Evolutionary conservation across 2,113 vertebrate genomes (phyloP), one percentile per base, ranked within the genome.

Genomic region (Elephas maximus): DNA sequence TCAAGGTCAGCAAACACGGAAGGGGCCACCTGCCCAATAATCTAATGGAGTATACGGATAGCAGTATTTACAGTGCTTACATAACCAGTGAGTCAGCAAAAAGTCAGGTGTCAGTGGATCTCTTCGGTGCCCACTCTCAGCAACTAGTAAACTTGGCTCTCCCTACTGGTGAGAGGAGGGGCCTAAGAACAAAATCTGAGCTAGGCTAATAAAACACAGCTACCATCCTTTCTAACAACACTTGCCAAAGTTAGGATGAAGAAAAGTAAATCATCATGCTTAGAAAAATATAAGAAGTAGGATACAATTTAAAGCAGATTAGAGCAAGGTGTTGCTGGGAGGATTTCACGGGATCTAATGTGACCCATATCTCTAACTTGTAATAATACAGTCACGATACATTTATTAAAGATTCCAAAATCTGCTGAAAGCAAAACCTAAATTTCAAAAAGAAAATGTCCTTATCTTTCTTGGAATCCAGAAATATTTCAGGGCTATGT

Each of bases 81-180:
- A 96, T 97, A 98, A 98, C 69, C 89, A 96, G 23, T 98, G 98
- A 98, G 90, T 98, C 98, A 97, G 98, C 97, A 98, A 88, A 95
- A 97, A 89, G 82, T 65, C 94, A 95, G 94, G 85, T 90, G 80
- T 95, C 89, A 74, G n/a, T 41, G 83, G 90, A 45, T 62, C 84
- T 96, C 67, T 84, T 90, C 84, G 67, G 73, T 94, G 90, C 88
- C 92, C 77, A 84, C 30, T 95, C 71, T 65, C 74, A 83, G 73
- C 88, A 86, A 44, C 78, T 87, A 87, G 86, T 65, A 92, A 88
- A 87, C 80, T 77, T 91, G 89, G 92, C 88, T 90, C 51, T 92
- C 63, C 77, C 69, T 73, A 0, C 11, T 90, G 53, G 73, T 62
- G 12, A 85, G 62, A 81, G 71, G 41, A 91, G 87, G 65, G 83